These are phyloP conservation scores for Campoplex capitator DNA, from an alignment of 2,888 invertebrate species.

Conservation along the genomic window DNA sequence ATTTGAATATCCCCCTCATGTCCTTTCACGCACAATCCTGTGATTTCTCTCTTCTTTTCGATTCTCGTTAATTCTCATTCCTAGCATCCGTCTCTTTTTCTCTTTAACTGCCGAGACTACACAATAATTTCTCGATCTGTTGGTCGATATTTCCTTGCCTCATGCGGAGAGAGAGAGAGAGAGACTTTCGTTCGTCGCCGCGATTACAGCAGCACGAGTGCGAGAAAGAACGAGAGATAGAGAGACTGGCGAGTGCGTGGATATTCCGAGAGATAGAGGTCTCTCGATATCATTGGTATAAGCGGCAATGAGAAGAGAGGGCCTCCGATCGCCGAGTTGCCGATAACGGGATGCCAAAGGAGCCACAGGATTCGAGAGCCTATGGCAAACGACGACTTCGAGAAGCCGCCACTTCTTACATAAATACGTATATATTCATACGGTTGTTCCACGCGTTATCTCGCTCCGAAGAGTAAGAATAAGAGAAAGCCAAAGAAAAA, in stretches of 20 bases:
- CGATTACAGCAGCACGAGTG: slow-evolving; percentile 46
- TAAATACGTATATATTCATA: background rate
- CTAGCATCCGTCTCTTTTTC: slow-evolving; percentile 29
- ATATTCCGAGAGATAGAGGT: slow-evolving; percentile 56
- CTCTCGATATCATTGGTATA: slow-evolving; percentile 69
- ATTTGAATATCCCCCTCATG: slow-evolving; percentile 10
- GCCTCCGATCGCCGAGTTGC: slow-evolving; percentile 74
- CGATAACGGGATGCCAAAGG: slow-evolving; percentile 80
- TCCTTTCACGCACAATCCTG: slow-evolving; percentile 50
- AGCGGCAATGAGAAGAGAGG: slow-evolving; percentile 56
- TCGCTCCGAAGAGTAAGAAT: slow-evolving; percentile 38
- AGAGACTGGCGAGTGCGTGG: slow-evolving; percentile 36
- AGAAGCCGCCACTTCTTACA: slow-evolving; percentile 25
- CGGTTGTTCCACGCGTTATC: slow-evolving; percentile 52
- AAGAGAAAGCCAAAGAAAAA: slow-evolving; percentile 36
- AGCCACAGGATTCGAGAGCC: slow-evolving; percentile 36
- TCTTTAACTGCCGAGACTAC: background rate
- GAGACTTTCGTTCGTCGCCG: slow-evolving; percentile 42
- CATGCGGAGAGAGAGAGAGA: background rate
- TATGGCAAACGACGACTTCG: slow-evolving; percentile 36
- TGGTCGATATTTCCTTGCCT: slow-evolving; percentile 1
- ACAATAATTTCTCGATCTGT: slow-evolving; percentile 41
- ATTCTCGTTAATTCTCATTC: slow-evolving; percentile 65
- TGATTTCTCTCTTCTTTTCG: slow-evolving; percentile 59
- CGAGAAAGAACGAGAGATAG: slow-evolving; percentile 36